Conservation (phyloP, 2,888 invertebrate species). For the Amphipyra tragopoginis region DNA sequence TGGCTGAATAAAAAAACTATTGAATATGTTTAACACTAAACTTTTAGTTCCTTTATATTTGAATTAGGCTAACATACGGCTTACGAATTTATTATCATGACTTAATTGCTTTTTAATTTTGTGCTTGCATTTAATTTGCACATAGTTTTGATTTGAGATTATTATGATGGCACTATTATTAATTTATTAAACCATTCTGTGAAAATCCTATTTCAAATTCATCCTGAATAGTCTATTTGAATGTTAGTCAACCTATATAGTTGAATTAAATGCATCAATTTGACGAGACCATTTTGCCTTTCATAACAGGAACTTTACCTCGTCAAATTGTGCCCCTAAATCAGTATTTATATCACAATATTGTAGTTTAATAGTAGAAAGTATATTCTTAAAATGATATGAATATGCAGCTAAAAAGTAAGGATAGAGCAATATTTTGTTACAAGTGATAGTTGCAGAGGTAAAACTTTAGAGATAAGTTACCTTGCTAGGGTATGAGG, state of each 20-base stretch:
- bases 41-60: slow-evolving; percentile 40
- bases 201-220: slow-evolving; percentile 10
- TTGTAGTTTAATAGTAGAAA: slow-evolving; percentile 27
- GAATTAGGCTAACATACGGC: slow-evolving; percentile 18
- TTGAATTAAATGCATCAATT: slow-evolving; percentile 16
- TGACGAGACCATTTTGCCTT: slow-evolving; percentile 34
- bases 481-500: too few species aligned
- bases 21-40: slow-evolving; percentile 3
- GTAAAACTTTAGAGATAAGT: too few species aligned
- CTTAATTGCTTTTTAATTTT: slow-evolving; percentile 44
- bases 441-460: slow-evolving; percentile 55
- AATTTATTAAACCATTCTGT: slow-evolving; percentile 3
- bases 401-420: slow-evolving; percentile 57
- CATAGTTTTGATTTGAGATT: slow-evolving; percentile 24
- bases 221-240: slow-evolving; percentile 9
- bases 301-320: slow-evolving; percentile 6
- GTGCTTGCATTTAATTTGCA: slow-evolving; percentile 56
- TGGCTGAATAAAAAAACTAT: slow-evolving; percentile 25
- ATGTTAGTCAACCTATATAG: slow-evolving; percentile 14
- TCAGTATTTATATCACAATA: slow-evolving; percentile 44
- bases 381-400: slow-evolving; percentile 21
- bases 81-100: slow-evolving; percentile 43
- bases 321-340: slow-evolving; percentile 10
- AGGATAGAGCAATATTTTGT: slow-evolving; percentile 70
- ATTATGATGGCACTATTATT: slow-evolving; percentile 9